Base-by-base conservation (phyloP, 2,797 vertebrate species). In the Clarias laeviceps region DNA sequence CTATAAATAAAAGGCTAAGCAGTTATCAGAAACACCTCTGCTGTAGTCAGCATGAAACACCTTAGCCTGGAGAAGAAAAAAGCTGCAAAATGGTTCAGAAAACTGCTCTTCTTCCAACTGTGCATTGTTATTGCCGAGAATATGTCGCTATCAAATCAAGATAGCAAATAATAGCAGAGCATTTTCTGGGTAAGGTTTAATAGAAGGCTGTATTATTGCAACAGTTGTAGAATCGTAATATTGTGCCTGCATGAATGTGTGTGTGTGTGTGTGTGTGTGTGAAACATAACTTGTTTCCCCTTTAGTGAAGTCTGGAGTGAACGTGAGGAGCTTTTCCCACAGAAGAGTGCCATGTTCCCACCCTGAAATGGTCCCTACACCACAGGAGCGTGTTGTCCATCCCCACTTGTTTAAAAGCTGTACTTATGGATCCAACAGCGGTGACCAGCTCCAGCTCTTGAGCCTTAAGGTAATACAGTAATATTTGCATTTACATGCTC, bases 401-500 rank as follows among this genome's bases (percentile, higher is more conserved):
- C 78, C 82, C 9, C 80, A 87, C 64, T 27, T 80, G 40, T 62
- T 34, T 65, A 84, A 84, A 22, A 59, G 14, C 74, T 87, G 84
- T 54, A 64, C 59, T 59, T 85, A 65, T 73, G 89, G 50, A 64
- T 77, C 84, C 66, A 27, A 17, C 24, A 79, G 32, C 70, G 80
- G 57, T 24, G 74, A 85, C 82, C 84, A 85, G 54, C 54, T 56
- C 2, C 65, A 79, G 29, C 76, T 32, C 15, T 73, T 90, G 45
- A 90, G 84, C 66, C 85, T 90, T 50, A 90, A 87, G 79, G 89
- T 90, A 90, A 90, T 3, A 32, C 27, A 77, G 40, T 50, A 11
- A 20, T 62, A 64, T 80, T 17, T 73, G 78, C 66, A 65, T 37
- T 37, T 29, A n/a, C 74, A 80, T 73, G 24, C 15, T 86, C 0